phyloP scores from a whole-genome alignment of 2,888 invertebrate species.

The Limnephilus rhombicus region DNA sequence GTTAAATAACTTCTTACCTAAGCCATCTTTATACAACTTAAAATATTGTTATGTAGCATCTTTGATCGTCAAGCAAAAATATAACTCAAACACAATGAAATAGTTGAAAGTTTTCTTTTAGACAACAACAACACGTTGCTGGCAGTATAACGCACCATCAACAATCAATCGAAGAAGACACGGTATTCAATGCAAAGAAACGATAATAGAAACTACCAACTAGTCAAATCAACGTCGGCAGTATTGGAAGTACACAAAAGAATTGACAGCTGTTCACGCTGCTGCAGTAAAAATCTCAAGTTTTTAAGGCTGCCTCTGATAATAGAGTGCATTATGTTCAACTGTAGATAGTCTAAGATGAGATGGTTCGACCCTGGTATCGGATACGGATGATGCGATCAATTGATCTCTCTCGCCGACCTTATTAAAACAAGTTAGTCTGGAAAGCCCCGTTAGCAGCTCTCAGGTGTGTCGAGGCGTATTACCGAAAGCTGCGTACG shows the following conservation, averaged over 20 bases:
- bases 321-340: background rate
- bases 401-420: constrained; percentile 46
- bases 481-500: constrained; percentile 45
- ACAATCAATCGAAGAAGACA: background rate
- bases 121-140: background rate
- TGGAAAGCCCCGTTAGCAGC: constrained; percentile 47
- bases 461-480: constrained; percentile 11
- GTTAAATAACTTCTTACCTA: background rate
- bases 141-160: background rate
- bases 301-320: background rate
- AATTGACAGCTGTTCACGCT: background rate
- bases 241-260: background rate
- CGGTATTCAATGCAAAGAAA: background rate
- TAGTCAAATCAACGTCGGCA: background rate
- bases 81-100: background rate
- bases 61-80: background rate
- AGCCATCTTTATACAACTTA: background rate
- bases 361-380: constrained; percentile 7
- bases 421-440: constrained; percentile 58
- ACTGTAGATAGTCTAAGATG: background rate
- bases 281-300: background rate
- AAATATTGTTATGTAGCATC: background rate
- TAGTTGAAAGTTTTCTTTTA: background rate
- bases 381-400: constrained; percentile 31
- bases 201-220: background rate